Evolutionary conservation across 1,140 invertebrate species (phyloP).

Genomic region (Neodiprion virginianus): DNA sequence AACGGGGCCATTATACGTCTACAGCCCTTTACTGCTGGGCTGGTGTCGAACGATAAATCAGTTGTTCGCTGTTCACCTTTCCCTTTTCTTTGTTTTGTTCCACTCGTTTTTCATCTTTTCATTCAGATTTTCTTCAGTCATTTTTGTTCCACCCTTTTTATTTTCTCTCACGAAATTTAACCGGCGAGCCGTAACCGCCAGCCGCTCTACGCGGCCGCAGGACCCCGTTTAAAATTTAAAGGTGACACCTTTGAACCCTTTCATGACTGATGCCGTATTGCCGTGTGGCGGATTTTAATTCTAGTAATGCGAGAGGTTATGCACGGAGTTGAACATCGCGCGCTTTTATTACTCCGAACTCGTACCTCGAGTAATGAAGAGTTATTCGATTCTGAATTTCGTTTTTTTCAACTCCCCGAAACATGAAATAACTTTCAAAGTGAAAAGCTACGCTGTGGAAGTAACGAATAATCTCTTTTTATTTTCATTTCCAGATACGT

Average conservation of each 20-base stretch:
- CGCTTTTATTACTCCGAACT: no score
- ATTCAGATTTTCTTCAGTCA: background rate
- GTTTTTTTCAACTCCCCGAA: no score
- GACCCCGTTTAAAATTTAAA: background rate
- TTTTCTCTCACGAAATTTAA: background rate
- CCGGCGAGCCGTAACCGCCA: background rate
- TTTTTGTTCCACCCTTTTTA: background rate
- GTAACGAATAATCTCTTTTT: no score
- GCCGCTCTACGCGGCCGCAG: background rate
- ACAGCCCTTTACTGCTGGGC: background rate
- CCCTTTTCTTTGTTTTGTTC: background rate
- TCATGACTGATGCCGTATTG: no score
- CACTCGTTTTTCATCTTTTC: background rate
- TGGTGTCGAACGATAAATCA: background rate
- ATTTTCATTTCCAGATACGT: no score
- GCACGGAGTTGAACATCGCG: no score
- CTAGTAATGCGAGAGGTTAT: no score
- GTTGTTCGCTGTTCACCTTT: background rate
- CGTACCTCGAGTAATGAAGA: no score
- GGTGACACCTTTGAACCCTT: background rate
- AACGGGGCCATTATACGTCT: background rate
- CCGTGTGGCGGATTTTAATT: no score
- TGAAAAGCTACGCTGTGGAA: no score
- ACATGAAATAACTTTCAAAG: no score
- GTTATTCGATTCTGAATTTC: no score